These are phyloP conservation scores for Mastomys coucha DNA, from an alignment of 2,113 vertebrate genomes.

Conservation along the genomic window DNA sequence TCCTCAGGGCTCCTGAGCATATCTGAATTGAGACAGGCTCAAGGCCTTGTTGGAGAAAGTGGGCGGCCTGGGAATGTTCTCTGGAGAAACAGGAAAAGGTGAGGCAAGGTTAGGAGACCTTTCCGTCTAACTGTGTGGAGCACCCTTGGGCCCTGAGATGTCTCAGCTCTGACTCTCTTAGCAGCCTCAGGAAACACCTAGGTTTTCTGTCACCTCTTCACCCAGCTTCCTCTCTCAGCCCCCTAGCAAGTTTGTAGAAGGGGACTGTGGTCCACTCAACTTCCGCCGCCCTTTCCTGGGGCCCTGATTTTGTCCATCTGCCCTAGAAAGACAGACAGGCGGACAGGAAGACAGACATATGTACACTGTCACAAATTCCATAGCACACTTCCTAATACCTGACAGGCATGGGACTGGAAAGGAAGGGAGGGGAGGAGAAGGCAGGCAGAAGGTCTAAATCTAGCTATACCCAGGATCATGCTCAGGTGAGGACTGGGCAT, in stretches of 20 bases:
- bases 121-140: background rate
- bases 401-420: background rate
- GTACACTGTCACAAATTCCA: background rate
- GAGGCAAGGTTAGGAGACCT: background rate
- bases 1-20: background rate
- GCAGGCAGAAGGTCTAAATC: background rate
- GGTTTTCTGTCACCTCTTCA: background rate
- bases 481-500: background rate
- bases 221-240: background rate
- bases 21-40: background rate
- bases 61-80: background rate
- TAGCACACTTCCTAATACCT: background rate
- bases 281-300: background rate
- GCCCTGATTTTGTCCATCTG: too few relatives aligned
- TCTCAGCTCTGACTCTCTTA: background rate
- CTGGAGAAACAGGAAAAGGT: background rate
- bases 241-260: too few relatives aligned
- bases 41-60: background rate
- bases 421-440: background rate
- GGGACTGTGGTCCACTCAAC: background rate
- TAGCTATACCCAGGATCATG: background rate
- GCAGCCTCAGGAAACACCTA: background rate
- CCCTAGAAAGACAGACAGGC: background rate
- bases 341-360: background rate
- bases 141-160: background rate